Conservation (phyloP, 2,888 invertebrate species). For the Drosophila cyrtoloma region DNA sequence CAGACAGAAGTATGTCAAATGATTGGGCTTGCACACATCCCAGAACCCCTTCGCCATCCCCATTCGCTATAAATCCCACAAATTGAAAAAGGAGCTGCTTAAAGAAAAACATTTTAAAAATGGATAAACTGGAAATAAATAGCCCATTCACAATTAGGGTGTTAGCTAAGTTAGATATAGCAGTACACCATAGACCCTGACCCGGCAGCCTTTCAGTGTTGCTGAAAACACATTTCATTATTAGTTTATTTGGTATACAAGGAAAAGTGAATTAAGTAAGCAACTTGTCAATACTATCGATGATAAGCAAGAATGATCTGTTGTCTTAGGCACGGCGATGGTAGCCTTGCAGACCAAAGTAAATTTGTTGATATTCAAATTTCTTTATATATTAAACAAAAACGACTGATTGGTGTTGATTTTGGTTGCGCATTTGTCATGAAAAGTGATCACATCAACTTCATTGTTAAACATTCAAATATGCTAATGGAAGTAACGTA, state of each 20-base stretch:
- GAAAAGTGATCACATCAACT: not conserved
- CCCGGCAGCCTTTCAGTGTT: too few species aligned
- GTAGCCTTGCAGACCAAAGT: not conserved
- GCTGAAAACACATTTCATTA: not conserved
- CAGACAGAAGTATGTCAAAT: slow-evolving; percentile 1
- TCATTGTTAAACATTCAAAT: slow-evolving; percentile 20
- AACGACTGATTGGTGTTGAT: not conserved
- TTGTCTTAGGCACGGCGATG: too few species aligned
- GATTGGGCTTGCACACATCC: not conserved
- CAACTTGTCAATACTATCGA: not conserved
- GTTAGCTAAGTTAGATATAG: not conserved
- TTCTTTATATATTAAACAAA: not conserved
- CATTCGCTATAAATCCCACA: not conserved
- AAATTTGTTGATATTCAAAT: not conserved
- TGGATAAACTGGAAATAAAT: not conserved
- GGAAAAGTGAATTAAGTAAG: not conserved
- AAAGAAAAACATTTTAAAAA: not conserved
- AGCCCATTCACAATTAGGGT: not conserved
- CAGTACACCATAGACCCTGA: too few species aligned
- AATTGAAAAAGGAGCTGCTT: not conserved
- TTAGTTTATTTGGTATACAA: not conserved
- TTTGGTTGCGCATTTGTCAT: not conserved
- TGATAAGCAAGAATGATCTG: not conserved
- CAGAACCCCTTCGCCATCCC: not conserved
- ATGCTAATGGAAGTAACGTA: slow-evolving; percentile 10